Evolutionary conservation across 2,888 invertebrate species (phyloP), one percentile per base, ranked within the genome.

Genomic region (Cheilosia urbana): DNA sequence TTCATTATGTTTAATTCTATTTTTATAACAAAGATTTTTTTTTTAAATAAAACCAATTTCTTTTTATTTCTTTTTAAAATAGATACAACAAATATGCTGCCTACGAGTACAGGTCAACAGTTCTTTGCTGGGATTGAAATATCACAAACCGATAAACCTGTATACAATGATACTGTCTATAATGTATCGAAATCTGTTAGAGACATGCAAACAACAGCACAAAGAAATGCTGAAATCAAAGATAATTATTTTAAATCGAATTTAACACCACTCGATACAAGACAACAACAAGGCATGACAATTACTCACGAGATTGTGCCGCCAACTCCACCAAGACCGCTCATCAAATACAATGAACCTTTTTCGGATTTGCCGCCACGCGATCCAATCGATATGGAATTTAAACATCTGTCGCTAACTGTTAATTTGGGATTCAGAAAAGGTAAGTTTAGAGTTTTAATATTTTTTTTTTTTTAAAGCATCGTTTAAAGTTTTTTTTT

Each of bases 351-450:
- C 27, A 19, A 80, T 42, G 90, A 88, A 57, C 88, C 90, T 2
- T 89, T 92, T 21, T 90, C 91, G 21, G 91, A 92, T 87, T 88
- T 92, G 68, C 92, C 92, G 9, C 87, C 90, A 7, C 92, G 93
- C 57, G 93, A 94, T 15, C 93, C 94, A 1, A 93, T 96, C 42
- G 96, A 96, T 89, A 94, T 97, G 85, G 93, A 94, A 87, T 97
- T 97, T 91, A 95, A 95, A 79, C 94, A 96, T 89, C 93, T 97
- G 87, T 94, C 94, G 0, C 96, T 95, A 89, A 95, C 94, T 0
- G 96, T 96, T 19, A 94, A 94, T 45, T 92, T 96, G 78, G 96
- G 96, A 87, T 94, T 95, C 45, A 94, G 94, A 89, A 95, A 95
- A 94, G 96, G 96, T 96, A 91, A 92, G 93, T 90, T 15, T 6